Base-by-base conservation (phyloP, 30 jellyfish, hydroid and myxozoan genomes). In the Turritopsis dohrnii region DNA sequence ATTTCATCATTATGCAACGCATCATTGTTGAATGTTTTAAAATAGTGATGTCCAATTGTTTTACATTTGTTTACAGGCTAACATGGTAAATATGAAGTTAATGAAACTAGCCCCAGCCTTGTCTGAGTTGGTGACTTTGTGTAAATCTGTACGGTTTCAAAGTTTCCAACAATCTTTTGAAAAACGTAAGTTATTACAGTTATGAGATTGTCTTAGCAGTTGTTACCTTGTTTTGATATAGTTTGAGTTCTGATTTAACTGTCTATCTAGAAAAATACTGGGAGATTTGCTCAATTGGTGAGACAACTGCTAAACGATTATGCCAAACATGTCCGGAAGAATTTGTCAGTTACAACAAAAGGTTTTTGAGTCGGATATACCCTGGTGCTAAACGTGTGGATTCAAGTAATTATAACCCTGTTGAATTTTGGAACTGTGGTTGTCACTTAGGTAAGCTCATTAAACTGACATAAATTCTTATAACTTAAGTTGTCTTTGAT, bases 381-480 rank as follows among this genome's bases (percentile, higher is more conserved):
- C 99, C 99, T 4, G 96, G 96, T 29, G 96, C 95, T 13, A 85
- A 86, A 75, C 95, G 99, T 69, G 92, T 94, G 52, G 99, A 94
- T 82, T 89, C 97, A 24, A 94, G 99, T 85, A 94, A 94, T 79
- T 94, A 79, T 82, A 87, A 86, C 82, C 99, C 99, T 18, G 97
- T 90, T 52, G 99, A 94, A 71, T 94, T 89, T 83, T 94, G 99
- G 99, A 89, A 89, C 53, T 89, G 95, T 71, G 99, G 99, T 4
- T 94, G 96, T 71, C 99, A 94, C 71, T 66, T 94, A 83, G 97
- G 99, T 94, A 76, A 52, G n/a, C n/a, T n/a, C n/a, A n/a, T n/a
- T n/a, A n/a, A n/a, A n/a, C n/a, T n/a, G n/a, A n/a, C n/a, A n/a
- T n/a, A n/a, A n/a, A n/a, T n/a, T n/a, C n/a, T n/a, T n/a, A n/a